These are phyloP conservation scores for Apeira syringaria DNA, from an alignment of 2,888 invertebrate species.

Conservation along the genomic window DNA sequence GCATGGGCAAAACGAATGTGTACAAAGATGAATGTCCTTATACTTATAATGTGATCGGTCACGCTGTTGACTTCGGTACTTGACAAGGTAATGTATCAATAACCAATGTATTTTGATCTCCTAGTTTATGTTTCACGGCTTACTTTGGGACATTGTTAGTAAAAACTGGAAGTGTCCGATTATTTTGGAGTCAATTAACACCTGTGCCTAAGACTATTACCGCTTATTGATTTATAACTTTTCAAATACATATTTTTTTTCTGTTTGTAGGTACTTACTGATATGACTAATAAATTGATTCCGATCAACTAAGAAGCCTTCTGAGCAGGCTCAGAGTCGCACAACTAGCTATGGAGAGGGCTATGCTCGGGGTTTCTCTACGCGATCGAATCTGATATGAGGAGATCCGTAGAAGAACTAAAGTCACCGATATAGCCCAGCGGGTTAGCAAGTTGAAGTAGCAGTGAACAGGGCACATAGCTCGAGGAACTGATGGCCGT, in stretches of 20 bases:
- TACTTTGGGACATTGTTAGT: background rate
- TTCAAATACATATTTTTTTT: background rate
- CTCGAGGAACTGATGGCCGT: too few relatives aligned
- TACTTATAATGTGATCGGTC: slow-evolving; percentile 31
- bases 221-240: background rate
- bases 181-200: slow-evolving; percentile 6
- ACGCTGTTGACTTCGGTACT: slow-evolving; percentile 39
- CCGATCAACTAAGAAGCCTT: too few relatives aligned
- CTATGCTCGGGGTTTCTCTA: too few relatives aligned
- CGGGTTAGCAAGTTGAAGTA: too few relatives aligned
- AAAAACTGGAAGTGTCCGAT: slow-evolving; percentile 1
- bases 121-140: slow-evolving; percentile 3
- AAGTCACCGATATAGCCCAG: too few relatives aligned
- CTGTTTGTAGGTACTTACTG: slow-evolving; percentile 6
- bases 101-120: slow-evolving; percentile 27
- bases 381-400: too few relatives aligned
- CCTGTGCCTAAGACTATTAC: slow-evolving; percentile 15
- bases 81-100: slow-evolving; percentile 35
- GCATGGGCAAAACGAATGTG: slow-evolving; percentile 28
- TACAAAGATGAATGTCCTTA: slow-evolving; percentile 39
- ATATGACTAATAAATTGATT: too few relatives aligned
- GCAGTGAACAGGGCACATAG: too few relatives aligned
- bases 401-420: too few relatives aligned
- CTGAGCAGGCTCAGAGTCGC: too few relatives aligned
- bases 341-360: too few relatives aligned